These are phyloP conservation scores for Vulpes vulpes DNA, from an alignment of 2,113 vertebrate species.

Conservation along the genomic window DNA sequence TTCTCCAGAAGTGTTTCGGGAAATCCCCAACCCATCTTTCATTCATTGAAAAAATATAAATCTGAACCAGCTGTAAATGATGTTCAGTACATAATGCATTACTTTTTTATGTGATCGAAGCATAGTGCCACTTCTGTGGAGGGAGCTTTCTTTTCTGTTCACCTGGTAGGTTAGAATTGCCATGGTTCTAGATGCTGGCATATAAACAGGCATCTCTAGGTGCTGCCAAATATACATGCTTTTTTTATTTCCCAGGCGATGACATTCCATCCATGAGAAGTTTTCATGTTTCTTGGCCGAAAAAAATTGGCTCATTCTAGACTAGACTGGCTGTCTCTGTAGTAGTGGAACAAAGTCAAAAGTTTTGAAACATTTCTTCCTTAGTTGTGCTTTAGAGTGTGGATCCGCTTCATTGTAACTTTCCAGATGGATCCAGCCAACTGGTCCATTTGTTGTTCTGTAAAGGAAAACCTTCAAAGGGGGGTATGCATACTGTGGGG, in stretches of 20 bases:
- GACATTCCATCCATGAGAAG: conserved; percentile 62
- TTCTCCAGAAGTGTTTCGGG: conserved; percentile 39
- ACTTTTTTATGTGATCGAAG: conserved; percentile 35
- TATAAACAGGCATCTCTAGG: conserved; percentile 39
- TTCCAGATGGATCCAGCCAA: conserved; percentile 42
- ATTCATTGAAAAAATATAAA: conserved; percentile 52
- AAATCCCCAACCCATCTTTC: conserved; percentile 58
- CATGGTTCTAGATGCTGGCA: conserved; percentile 55
- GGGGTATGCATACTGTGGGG: not conserved
- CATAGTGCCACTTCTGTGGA: not conserved
- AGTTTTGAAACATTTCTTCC: conserved; percentile 65
- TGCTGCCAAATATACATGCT: conserved; percentile 30
- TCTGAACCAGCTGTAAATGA: conserved; percentile 58
- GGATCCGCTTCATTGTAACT: conserved; percentile 8
- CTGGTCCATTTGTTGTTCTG: not conserved
- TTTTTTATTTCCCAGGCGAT: conserved; percentile 59
- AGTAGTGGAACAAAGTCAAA: conserved; percentile 68
- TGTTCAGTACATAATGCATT: not conserved
- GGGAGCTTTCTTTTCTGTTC: not conserved
- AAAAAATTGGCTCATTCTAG: conserved; percentile 66
- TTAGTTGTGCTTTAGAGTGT: conserved; percentile 2
- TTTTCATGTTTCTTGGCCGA: conserved; percentile 72
- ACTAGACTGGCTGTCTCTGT: conserved; percentile 74
- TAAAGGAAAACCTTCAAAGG: not conserved
- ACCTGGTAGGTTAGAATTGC: conserved; percentile 51